Base-by-base conservation (phyloP, 2,888 invertebrate genomes). In the Tiliacea citrago region DNA sequence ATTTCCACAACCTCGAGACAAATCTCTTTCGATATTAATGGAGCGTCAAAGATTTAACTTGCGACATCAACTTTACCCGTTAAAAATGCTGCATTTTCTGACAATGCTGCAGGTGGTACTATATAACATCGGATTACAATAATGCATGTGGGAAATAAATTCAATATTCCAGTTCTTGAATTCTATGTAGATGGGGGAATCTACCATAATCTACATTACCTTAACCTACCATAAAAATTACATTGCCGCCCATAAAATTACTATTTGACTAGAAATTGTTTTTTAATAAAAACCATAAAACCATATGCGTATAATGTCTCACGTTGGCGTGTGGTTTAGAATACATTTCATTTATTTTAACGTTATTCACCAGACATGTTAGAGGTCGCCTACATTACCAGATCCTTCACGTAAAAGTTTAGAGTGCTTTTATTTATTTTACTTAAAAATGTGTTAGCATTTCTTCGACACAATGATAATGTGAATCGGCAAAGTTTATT, bases 181-280 rank as follows among this genome's bases (percentile, higher is more conserved):
- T 66, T 57, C 3, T 16, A 53, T 45, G 45, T n/a, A 51, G 55
- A 68, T 70, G 63, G 24, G 35, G n/a, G 24, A 77, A 58, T 70
- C 21, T n/a, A n/a, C 51, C 61, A 79, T 83, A 77, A 81, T n/a
- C n/a, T 81, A 81, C 29, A 1, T 29, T 29, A 29, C 29, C 29
- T 29, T 29, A 29, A 29, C 3, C 29, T 29, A 29, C 29, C 29
- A 29, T 29, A 29, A 29, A 29, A 29, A 29, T 84, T 84, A 75
- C 75, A 73, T 71, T 66, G n/a, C 75, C 18, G 39, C 21, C 5
- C 65, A 77, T 60, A 81, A 84, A 83, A 81, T 81, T 70, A 81
- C 84, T 57, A 62, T 75, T 84, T 71, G 65, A 77, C 82, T 84
- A 13, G 81, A 75, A 84, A 83, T 66, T 61, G 72, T 74, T 77